phyloP scores from a whole-genome alignment of 2,797 vertebrate genomes.

The Tarsius wallacei region DNA sequence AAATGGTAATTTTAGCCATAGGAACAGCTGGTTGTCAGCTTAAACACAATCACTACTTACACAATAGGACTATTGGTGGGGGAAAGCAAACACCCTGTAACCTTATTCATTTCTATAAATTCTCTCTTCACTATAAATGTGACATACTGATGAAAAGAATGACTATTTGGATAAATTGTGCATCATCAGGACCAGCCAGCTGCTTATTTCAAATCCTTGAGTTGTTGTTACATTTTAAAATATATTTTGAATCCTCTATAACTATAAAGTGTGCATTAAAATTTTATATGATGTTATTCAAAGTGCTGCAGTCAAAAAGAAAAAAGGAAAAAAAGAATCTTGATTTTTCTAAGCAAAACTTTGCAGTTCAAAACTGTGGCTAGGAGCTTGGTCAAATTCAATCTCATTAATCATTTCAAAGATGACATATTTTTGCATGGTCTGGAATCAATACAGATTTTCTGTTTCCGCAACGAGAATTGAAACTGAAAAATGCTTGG shows the following conservation, averaged over 20 bases:
- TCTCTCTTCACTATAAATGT: slow-evolving; percentile 55
- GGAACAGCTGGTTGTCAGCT: not conserved
- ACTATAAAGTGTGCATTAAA: not conserved
- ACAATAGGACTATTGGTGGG: not conserved
- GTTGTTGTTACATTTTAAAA: slow-evolving; percentile 26
- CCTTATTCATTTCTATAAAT: slow-evolving; percentile 4
- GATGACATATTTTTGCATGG: slow-evolving; percentile 56
- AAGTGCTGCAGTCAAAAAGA: not conserved
- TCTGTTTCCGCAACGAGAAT: slow-evolving; percentile 24
- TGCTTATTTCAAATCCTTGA: slow-evolving; percentile 44
- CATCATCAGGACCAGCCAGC: not conserved
- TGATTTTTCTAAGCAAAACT: not conserved
- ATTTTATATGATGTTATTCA: not conserved
- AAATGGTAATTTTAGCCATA: not conserved
- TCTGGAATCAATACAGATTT: slow-evolving; percentile 29
- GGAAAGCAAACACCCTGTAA: not conserved
- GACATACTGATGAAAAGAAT: slow-evolving; percentile 52
- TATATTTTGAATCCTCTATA: not conserved
- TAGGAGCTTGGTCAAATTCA: not conserved
- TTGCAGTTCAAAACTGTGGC: not conserved
- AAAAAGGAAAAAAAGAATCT: not conserved
- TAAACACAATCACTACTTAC: not conserved
- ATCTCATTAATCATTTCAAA: slow-evolving; percentile 51
- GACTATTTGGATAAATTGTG: slow-evolving; percentile 58
- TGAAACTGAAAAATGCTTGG: slow-evolving; percentile 20